Conservation (phyloP, 1,140 invertebrate genomes). For the Drosophila suzukii region DNA sequence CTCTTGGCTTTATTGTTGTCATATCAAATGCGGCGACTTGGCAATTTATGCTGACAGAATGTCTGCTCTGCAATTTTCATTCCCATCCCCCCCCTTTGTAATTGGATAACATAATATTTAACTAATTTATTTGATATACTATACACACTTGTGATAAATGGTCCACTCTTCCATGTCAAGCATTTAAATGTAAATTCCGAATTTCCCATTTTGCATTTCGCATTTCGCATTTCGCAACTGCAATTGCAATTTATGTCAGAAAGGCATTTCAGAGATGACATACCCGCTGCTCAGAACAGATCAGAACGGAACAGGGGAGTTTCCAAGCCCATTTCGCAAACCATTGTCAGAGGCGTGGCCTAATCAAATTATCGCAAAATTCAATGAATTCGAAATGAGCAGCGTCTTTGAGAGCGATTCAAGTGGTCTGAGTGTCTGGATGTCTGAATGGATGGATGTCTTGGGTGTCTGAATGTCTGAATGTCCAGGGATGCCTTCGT, state of each 20-base stretch:
- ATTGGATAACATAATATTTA: slow-evolving; percentile 83
- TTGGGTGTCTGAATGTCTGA: too few relatives aligned
- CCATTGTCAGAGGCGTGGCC: slow-evolving; percentile 38
- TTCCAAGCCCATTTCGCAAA: not conserved
- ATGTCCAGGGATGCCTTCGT: slow-evolving; percentile 1
- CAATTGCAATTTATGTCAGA: slow-evolving; percentile 68
- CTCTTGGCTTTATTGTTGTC: slow-evolving; percentile 66
- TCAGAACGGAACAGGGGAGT: not conserved
- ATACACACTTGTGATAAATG: slow-evolving; percentile 52
- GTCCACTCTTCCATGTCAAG: slow-evolving; percentile 42
- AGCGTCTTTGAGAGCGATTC: slow-evolving; percentile 23
- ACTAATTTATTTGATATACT: slow-evolving; percentile 78
- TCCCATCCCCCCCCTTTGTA: slow-evolving; percentile 2
- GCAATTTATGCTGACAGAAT: slow-evolving; percentile 76
- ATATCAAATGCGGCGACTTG: slow-evolving; percentile 65
- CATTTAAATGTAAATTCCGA: slow-evolving; percentile 72
- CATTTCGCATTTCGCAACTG: not conserved
- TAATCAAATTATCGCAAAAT: slow-evolving; percentile 68
- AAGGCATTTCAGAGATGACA: slow-evolving; percentile 43
- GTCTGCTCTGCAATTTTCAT: slow-evolving; percentile 3
- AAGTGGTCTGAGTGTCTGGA: not conserved
- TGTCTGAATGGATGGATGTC: too few relatives aligned
- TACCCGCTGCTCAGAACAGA: not conserved
- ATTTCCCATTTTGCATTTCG: not conserved
- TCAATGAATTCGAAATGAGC: slow-evolving; percentile 64